These are phyloP conservation scores for Terebella lapidaria DNA, from an alignment of 2,888 invertebrate species.

Conservation along the genomic window DNA sequence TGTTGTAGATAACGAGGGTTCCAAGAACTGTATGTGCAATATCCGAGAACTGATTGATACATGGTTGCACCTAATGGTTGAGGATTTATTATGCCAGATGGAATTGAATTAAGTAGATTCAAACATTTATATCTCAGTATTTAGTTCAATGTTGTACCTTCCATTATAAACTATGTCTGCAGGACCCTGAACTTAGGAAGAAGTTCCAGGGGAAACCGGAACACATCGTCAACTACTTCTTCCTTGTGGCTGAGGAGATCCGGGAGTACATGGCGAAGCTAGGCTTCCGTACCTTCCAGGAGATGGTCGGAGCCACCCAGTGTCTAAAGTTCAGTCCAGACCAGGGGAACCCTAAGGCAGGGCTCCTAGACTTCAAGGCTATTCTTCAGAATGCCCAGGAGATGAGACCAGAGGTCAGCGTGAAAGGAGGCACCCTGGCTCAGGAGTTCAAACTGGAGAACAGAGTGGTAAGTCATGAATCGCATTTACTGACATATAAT, in stretches of 20 bases:
- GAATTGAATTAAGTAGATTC: no score
- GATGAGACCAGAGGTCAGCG: constrained; percentile 84
- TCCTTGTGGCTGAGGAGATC: constrained; percentile 96
- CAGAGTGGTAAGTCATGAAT: constrained; percentile 39
- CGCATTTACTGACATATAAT: not conserved
- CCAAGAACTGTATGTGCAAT: no score
- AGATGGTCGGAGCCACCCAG: constrained; percentile 64
- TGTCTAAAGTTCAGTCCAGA: constrained; percentile 64
- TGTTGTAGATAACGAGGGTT: no score
- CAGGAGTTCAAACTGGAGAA: constrained; percentile 60
- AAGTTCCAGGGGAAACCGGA: constrained; percentile 98
- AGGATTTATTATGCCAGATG: no score
- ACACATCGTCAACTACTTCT: constrained; percentile 94
- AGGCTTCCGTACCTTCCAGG: constrained; percentile 82
- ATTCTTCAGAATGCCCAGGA: constrained; percentile 85
- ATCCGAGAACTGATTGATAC: no score
- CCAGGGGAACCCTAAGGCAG: constrained; percentile 73
- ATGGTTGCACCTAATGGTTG: no score
- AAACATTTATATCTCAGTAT: no score
- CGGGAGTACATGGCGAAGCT: constrained; percentile 85
- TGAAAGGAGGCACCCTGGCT: constrained; percentile 78
- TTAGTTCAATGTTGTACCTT: no score
- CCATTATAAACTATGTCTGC: no score
- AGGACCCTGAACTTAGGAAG: constrained; percentile 85
- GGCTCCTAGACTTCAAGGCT: constrained; percentile 75